phyloP scores from a whole-genome alignment of 2,113 vertebrate genomes.

The Microcebus jonahi region DNA sequence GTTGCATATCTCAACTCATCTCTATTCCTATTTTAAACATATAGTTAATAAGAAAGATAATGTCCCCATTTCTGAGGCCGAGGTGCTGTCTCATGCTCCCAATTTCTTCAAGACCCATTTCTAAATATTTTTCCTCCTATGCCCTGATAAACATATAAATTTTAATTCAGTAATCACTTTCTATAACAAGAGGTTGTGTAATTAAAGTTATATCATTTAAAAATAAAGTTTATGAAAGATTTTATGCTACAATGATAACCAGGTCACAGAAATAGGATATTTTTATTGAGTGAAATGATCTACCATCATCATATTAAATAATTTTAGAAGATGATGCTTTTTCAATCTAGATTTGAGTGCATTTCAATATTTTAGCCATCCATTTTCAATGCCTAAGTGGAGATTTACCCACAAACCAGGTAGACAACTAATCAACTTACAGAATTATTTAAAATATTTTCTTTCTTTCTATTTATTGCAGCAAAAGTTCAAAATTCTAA shows the following conservation, averaged over 20 bases:
- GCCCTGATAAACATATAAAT: not conserved
- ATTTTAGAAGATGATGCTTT: slow-evolving; percentile 30
- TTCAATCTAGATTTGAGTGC: not conserved
- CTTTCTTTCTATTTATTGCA: not conserved
- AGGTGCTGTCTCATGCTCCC: not conserved
- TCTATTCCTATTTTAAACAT: not conserved
- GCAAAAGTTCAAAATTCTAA: not conserved
- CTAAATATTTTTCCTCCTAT: not conserved
- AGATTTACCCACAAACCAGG: slow-evolving; percentile 37
- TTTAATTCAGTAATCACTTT: not conserved
- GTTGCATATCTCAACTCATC: not conserved
- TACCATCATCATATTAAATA: not conserved
- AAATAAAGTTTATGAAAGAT: slow-evolving; percentile 11
- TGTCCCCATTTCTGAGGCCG: not conserved
- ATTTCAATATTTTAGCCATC: slow-evolving; percentile 12
- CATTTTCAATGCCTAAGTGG: not conserved
- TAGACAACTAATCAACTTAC: slow-evolving; percentile 1
- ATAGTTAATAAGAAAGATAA: not conserved
- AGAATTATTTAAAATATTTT: not conserved
- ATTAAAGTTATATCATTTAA: not conserved
- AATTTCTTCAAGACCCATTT: not conserved
- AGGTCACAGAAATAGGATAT: not conserved
- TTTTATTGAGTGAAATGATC: slow-evolving; percentile 23
- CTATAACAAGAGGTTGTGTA: not conserved
- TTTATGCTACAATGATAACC: not conserved